Evolutionary conservation across 2,888 invertebrate genomes (phyloP).

Genomic region (Drosophila hamatofila): DNA sequence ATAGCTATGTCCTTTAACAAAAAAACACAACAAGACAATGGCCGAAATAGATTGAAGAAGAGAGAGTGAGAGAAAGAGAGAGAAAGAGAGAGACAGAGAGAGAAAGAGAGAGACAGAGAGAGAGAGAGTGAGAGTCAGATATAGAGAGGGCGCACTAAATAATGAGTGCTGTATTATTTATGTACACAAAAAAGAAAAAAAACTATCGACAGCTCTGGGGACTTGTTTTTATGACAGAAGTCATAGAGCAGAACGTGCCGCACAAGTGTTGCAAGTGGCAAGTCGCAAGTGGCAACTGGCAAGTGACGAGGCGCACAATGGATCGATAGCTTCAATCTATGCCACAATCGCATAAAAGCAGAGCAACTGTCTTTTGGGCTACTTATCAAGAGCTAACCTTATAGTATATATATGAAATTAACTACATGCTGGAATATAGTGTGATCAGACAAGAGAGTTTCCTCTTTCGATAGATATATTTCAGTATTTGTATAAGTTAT

Average conservation of each 20-base stretch:
- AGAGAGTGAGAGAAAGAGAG: not conserved
- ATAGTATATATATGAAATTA: not conserved
- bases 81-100: not conserved
- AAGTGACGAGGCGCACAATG: not conserved
- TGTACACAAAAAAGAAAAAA: constrained; percentile 3
- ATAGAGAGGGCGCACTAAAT: not conserved
- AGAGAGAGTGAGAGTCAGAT: not conserved
- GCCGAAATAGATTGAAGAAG: not conserved
- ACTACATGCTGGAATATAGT: too few relatives aligned
- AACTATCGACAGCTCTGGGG: constrained; percentile 23
- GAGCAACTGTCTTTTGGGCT: not conserved
- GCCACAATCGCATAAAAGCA: not conserved
- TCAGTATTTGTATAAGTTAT: not conserved
- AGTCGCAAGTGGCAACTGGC: constrained; percentile 2
- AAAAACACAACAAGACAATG: constrained; percentile 20
- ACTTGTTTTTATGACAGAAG: constrained; percentile 15
- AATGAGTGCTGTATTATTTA: constrained; percentile 12
- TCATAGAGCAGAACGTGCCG: constrained; percentile 2
- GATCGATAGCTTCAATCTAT: constrained; percentile 3
- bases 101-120: not conserved
- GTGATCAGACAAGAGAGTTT: not conserved
- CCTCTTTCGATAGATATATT: not conserved
- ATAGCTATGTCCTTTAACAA: constrained; percentile 31
- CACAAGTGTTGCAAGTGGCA: constrained; percentile 10
- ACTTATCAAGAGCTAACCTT: not conserved